Percentiles rank a stretch among this genome's conserved stretches.
Evolutionary conservation across 1,140 invertebrate genomes (phyloP).

Genomic region (Drosophila funebris): DNA sequence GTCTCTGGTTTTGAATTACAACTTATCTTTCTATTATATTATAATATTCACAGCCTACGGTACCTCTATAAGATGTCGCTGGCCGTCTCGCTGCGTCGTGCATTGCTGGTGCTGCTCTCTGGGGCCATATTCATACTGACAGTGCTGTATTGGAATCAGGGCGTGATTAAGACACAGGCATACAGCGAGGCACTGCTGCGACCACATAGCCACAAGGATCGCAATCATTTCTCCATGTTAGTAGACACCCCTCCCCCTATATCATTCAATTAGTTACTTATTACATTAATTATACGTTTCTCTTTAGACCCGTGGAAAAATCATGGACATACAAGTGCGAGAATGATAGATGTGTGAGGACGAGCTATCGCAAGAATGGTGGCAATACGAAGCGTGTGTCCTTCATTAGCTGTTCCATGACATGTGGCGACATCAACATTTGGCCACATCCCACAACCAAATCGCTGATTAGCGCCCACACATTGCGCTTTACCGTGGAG

Average conservation of each 20-base stretch:
- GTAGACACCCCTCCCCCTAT: too few relatives aligned
- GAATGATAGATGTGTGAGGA: conserved; percentile 72
- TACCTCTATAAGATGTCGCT: conserved; percentile 83
- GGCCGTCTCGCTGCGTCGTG: conserved; percentile 78
- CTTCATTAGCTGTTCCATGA: conserved; percentile 82
- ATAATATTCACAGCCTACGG: conserved; percentile 64
- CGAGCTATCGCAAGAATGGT: conserved; percentile 54
- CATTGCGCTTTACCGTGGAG: conserved; percentile 70
- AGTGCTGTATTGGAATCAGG: conserved; percentile 82
- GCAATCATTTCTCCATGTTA: conserved; percentile 59
- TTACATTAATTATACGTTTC: background rate
- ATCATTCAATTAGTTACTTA: background rate
- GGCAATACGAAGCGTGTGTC: conserved; percentile 68
- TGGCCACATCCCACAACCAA: conserved; percentile 83
- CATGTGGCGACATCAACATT: conserved; percentile 80
- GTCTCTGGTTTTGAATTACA: background rate
- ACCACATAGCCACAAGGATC: conserved; percentile 52
- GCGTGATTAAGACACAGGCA: conserved; percentile 64
- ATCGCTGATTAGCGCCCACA: conserved; percentile 64
- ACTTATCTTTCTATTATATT: background rate
- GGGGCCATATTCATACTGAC: conserved; percentile 76
- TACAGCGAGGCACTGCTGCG: conserved; percentile 62
- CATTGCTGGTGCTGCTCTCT: conserved; percentile 68
- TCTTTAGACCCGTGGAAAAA: conserved; percentile 76
- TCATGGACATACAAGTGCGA: conserved; percentile 83